Conservation (phyloP, 2,888 invertebrate genomes). For the Julus scanicus region DNA sequence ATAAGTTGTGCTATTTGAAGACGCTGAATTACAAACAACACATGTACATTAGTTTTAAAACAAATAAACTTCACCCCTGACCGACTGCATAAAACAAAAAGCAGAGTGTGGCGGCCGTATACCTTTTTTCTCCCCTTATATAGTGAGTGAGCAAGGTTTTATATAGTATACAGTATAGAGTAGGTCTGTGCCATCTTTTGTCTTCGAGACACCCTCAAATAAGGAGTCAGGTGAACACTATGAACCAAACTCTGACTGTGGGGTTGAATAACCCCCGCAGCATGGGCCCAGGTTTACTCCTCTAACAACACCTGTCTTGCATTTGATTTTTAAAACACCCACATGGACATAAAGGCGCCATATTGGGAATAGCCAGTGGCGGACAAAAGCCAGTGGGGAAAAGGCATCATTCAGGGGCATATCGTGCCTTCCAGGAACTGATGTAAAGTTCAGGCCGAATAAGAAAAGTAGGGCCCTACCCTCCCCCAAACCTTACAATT, state of each 20-base stretch:
- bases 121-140: not conserved
- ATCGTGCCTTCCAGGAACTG: too few species aligned
- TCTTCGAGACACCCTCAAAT: not conserved
- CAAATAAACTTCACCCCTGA: not conserved
- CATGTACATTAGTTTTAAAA: not conserved
- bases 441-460: too few species aligned
- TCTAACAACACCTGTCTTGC: not conserved
- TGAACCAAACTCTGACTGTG: not conserved
- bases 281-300: constrained; percentile 23
- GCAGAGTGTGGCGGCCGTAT: not conserved
- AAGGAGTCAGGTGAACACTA: constrained; percentile 21
- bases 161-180: too few species aligned
- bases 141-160: not conserved
- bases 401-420: too few species aligned
- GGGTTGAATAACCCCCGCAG: constrained; percentile 7
- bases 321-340: not conserved
- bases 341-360: too few species aligned
- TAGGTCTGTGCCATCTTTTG: not conserved
- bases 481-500: too few species aligned
- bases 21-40: not conserved
- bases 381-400: too few species aligned
- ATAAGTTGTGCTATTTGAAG: not conserved
- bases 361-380: too few species aligned
- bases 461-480: too few species aligned
- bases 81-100: not conserved